Conservation (phyloP, 1,140 invertebrate genomes). For the Eurosta solidaginis region DNA sequence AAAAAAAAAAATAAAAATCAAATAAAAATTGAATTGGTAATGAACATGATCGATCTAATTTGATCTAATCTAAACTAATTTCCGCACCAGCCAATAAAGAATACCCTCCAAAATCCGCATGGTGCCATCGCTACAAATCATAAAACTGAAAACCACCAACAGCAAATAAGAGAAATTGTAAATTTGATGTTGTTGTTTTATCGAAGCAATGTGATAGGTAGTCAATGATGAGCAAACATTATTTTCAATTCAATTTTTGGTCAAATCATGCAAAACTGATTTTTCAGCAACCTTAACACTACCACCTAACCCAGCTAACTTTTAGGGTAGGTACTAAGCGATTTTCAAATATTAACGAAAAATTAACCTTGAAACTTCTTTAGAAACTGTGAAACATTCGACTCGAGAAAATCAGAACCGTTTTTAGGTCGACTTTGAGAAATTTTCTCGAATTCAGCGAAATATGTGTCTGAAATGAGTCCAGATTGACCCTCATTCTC, state of each 20-base stretch:
- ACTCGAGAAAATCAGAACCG: too few relatives aligned
- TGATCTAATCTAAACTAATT: conserved; percentile 8
- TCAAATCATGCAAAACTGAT: conserved; percentile 57
- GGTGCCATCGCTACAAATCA: not conserved
- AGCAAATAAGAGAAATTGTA: conserved; percentile 5
- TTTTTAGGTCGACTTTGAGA: too few relatives aligned
- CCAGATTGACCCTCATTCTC: too few relatives aligned
- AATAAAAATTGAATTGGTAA: conserved; percentile 16
- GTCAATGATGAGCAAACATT: conserved; percentile 24
- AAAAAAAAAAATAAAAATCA: not conserved
- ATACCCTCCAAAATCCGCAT: not conserved
- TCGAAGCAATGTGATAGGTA: too few relatives aligned
- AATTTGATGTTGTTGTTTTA: not conserved
- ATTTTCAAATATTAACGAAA: not conserved
- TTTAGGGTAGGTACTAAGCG: not conserved
- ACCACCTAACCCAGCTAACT: not conserved
- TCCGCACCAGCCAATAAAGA: not conserved
- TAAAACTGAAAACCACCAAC: not conserved
- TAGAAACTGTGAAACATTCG: too few relatives aligned
- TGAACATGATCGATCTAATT: conserved; percentile 1
- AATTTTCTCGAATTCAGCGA: too few relatives aligned
- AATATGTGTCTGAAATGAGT: too few relatives aligned
- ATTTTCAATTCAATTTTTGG: conserved; percentile 44
- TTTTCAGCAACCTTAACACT: conserved; percentile 19
- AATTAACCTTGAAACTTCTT: too few relatives aligned